Evolutionary conservation across 2,888 invertebrate genomes (phyloP), one percentile per base, ranked within the genome.

Genomic region (Watsonalla cultraria): DNA sequence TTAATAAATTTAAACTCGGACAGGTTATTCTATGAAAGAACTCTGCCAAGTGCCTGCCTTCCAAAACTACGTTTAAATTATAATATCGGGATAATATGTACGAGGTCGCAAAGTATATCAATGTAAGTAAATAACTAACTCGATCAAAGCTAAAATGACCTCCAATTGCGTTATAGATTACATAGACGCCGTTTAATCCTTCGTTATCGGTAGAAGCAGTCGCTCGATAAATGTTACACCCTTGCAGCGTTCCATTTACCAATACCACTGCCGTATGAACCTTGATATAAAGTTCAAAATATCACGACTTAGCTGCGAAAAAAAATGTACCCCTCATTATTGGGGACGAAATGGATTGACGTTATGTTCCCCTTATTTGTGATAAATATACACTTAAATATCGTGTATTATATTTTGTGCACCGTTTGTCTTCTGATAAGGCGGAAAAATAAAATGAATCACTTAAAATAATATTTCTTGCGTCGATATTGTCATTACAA

Each of bases 141-240:
- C 60, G n/a, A 54, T 24, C 51, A 47, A 46, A 54, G 51, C 53
- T 59, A 52, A 59, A 63, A 64, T 68, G 72, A 65, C 65, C 72
- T 72, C 68, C 71, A 67, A 76, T 76, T 77, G 75, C 55, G 71
- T 66, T 73, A 61, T 70, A 76, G 74, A 80, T 80, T 77, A 72
- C 70, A 70, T 67, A 68, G 68, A 71, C 72, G 70, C 68, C 69
- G 76, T 75, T 76, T 79, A 81, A 80, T 80, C 78, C 79, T 67
- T 66, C 72, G 75, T 79, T 83, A 82, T 82, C 81, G 70, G 69
- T 73, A 76, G 69, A 74, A 75, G 68, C 76, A 78, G 74, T 76
- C 76, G 70, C 58, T 74, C 74, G 65, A 80, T 80, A 82, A 80
- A 76, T 78, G 73, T 78, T 70, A 62, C 61, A 65, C 63, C 57